Evolutionary conservation across 2,113 vertebrate species (phyloP).

Genomic region (Vireo altiloquus): DNA sequence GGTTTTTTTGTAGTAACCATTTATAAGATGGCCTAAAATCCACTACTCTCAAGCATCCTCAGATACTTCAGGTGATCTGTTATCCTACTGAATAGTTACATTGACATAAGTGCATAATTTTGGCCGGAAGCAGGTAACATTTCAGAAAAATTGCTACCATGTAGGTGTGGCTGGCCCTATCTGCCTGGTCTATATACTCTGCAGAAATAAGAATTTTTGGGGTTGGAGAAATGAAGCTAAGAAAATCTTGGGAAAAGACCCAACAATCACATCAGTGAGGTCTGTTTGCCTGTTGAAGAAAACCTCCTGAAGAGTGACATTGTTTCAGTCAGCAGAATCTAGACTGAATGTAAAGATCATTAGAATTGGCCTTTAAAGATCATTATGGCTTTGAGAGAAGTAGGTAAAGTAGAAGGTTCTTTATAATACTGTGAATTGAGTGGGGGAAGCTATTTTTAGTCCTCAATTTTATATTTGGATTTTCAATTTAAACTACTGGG

Average conservation of each 20-base stretch:
- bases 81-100: not conserved
- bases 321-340: not conserved
- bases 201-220: not conserved
- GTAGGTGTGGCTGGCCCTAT: not conserved
- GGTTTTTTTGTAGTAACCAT: not conserved
- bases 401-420: not conserved
- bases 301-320: not conserved
- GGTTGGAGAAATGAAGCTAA: not conserved
- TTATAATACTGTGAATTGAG: not conserved
- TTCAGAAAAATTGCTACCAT: not conserved
- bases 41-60: not conserved
- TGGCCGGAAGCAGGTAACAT: not conserved
- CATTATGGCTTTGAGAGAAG: not conserved
- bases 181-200: not conserved
- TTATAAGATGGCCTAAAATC: not conserved
- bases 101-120: not conserved
- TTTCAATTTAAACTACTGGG: conserved; percentile 35
- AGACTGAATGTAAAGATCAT: not conserved
- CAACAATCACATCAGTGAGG: not conserved
- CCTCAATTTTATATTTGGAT: not conserved
- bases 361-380: conserved; percentile 23
- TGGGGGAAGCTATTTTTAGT: conserved; percentile 26
- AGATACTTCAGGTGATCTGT: not conserved
- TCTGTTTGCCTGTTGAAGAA: not conserved
- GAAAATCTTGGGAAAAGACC: not conserved